phyloP scores from a whole-genome alignment of 2,888 invertebrate species.

The Myathropa florea region DNA sequence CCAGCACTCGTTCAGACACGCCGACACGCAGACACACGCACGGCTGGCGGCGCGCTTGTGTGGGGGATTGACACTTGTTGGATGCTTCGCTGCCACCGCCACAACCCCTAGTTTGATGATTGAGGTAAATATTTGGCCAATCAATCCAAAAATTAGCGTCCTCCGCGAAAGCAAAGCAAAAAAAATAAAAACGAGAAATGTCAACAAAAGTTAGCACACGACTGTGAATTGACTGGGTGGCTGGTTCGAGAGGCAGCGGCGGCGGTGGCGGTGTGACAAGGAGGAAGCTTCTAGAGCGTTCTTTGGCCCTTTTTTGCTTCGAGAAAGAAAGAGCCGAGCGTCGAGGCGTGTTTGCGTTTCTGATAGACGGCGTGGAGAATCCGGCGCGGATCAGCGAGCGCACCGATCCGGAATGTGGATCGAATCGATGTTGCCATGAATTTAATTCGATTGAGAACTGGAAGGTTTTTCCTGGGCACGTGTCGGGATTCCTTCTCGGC shows the following conservation, averaged over 20 bases:
- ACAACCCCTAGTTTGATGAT: constrained; percentile 31
- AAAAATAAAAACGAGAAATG: background rate
- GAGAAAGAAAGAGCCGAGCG: background rate
- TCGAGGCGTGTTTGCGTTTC: constrained; percentile 3
- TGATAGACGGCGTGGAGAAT: background rate
- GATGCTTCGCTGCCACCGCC: background rate
- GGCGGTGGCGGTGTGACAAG: background rate
- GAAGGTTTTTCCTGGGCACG: background rate
- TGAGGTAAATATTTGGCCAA: constrained; percentile 50
- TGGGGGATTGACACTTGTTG: constrained; percentile 14
- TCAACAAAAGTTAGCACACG: constrained; percentile 11
- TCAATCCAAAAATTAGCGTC: constrained; percentile 59
- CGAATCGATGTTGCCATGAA: background rate
- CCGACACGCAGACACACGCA: background rate
- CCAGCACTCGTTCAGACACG: constrained; percentile 4
- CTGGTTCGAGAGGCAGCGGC: constrained; percentile 5
- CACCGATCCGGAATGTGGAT: background rate
- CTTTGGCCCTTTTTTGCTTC: background rate
- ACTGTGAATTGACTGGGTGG: constrained; percentile 13
- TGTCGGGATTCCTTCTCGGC: background rate
- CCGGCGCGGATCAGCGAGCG: background rate
- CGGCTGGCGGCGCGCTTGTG: background rate
- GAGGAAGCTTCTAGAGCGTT: constrained; percentile 24
- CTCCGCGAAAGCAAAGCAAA: constrained; percentile 27
- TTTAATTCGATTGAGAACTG: background rate